These are phyloP conservation scores for Percopsis omiscomaycus DNA, from an alignment of 2,797 vertebrate species.

Conservation along the genomic window DNA sequence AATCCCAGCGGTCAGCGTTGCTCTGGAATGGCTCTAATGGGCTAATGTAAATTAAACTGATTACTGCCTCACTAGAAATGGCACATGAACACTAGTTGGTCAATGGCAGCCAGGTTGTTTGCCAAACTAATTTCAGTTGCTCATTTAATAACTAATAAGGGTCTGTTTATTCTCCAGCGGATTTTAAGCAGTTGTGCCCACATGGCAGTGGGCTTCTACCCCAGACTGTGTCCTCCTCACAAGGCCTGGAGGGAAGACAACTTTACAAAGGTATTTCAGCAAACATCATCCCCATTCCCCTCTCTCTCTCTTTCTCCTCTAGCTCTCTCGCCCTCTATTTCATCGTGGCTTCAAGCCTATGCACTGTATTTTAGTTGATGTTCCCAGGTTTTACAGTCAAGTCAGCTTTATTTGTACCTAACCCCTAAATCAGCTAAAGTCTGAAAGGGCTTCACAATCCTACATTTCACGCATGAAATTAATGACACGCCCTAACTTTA, in stretches of 20 bases:
- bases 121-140: not conserved
- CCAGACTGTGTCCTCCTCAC: conserved; percentile 35
- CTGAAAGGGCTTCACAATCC: no score
- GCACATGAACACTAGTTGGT: no score
- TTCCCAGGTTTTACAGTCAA: conserved; percentile 22
- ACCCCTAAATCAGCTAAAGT: no score
- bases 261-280: conserved; percentile 67
- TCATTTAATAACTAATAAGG: conserved; percentile 11
- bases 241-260: conserved; percentile 49
- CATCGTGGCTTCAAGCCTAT: not conserved
- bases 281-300: not conserved
- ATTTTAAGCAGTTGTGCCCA: conserved; percentile 77
- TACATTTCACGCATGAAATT: no score
- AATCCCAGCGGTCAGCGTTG: no score
- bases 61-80: no score
- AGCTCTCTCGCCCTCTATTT: not conserved
- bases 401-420: no score
- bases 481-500: no score
- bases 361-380: conserved; percentile 22
- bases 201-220: conserved; percentile 74
- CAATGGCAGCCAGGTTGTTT: no score
- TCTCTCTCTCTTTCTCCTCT: conserved; percentile 1
- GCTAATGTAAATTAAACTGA: no score
- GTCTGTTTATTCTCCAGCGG: conserved; percentile 59
- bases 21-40: no score